These are phyloP conservation scores for Euthynnus affinis DNA, from an alignment of 2,797 vertebrate species.

Conservation along the genomic window DNA sequence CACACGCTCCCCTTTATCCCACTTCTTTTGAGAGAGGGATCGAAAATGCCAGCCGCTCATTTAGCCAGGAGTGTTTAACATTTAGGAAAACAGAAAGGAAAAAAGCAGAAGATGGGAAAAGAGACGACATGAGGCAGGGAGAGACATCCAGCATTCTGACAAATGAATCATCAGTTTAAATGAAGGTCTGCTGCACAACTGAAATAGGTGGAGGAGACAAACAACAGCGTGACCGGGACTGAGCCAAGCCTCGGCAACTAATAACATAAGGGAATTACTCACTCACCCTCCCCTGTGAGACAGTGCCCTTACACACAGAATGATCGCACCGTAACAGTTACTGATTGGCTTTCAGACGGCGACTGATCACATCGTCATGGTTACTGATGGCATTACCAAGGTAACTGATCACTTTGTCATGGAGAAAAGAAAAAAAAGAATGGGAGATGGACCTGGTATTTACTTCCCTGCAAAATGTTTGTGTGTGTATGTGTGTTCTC, in stretches of 20 bases:
- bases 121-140: slow-evolving; percentile 50
- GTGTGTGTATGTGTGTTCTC: slow-evolving; percentile 16
- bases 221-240: slow-evolving; percentile 13
- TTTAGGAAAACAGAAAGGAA: slow-evolving; percentile 59
- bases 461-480: slow-evolving; percentile 34
- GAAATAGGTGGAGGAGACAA: slow-evolving; percentile 44
- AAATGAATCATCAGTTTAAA: slow-evolving; percentile 74
- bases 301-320: slow-evolving; percentile 54
- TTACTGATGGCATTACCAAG: slow-evolving; percentile 74
- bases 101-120: slow-evolving; percentile 57
- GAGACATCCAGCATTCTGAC: slow-evolving; percentile 60
- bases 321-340: slow-evolving; percentile 50
- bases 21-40: slow-evolving; percentile 57
- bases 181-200: slow-evolving; percentile 48
- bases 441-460: slow-evolving; percentile 35
- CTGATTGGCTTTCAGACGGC: slow-evolving; percentile 63
- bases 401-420: slow-evolving; percentile 72
- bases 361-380: slow-evolving; percentile 74
- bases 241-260: slow-evolving; percentile 33
- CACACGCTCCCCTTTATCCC: slow-evolving; percentile 64
- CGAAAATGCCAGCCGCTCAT: slow-evolving; percentile 67
- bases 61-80: slow-evolving; percentile 78
- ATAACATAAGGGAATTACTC: slow-evolving; percentile 57
- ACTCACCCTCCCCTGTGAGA: slow-evolving; percentile 44
- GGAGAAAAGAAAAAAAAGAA: slow-evolving; percentile 40